A percentile compares a stretch with the other conserved stretches of the same genome.
Evolutionary conservation across 2,797 vertebrate genomes (phyloP).

Genomic region (Onychomys leucogaster): DNA sequence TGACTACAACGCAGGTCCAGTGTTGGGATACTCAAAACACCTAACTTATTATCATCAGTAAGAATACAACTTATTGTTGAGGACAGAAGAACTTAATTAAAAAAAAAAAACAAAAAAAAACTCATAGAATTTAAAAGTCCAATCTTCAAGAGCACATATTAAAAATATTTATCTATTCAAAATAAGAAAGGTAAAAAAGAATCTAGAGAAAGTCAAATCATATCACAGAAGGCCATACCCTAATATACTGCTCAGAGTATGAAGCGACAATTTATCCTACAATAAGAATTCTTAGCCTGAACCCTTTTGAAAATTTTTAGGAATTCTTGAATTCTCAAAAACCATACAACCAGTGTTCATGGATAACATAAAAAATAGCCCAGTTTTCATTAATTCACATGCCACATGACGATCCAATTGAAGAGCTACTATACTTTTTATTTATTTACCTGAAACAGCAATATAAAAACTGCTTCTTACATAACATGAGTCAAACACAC

Average conservation of each 20-base stretch:
- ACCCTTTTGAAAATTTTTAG: conserved; percentile 31
- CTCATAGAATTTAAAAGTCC: not conserved
- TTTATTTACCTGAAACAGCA: conserved; percentile 28
- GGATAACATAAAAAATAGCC: conserved; percentile 18
- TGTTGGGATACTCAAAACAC: conserved; percentile 26
- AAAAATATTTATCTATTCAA: conserved; percentile 29
- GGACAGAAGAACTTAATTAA: not conserved
- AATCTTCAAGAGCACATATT: not conserved
- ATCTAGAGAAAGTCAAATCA: not conserved
- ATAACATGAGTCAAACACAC: not conserved
- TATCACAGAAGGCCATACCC: not conserved
- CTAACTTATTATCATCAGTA: not conserved
- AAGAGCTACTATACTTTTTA: conserved; percentile 14
- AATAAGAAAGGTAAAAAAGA: conserved; percentile 11
- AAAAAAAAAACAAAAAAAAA: too few relatives aligned
- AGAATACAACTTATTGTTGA: conserved; percentile 15
- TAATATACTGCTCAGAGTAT: conserved; percentile 41
- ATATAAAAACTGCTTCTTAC: not conserved
- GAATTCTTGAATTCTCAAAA: conserved; percentile 47
- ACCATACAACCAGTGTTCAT: not conserved
- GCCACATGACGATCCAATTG: not conserved
- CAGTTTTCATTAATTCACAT: not conserved
- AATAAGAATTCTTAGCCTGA: conserved; percentile 20
- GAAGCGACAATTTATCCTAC: conserved; percentile 1
- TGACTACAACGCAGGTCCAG: conserved; percentile 10